Evolutionary conservation across 2,888 invertebrate species (phyloP), one percentile per base, ranked within the genome.

Genomic region (Brachypalpus laphriformis): DNA sequence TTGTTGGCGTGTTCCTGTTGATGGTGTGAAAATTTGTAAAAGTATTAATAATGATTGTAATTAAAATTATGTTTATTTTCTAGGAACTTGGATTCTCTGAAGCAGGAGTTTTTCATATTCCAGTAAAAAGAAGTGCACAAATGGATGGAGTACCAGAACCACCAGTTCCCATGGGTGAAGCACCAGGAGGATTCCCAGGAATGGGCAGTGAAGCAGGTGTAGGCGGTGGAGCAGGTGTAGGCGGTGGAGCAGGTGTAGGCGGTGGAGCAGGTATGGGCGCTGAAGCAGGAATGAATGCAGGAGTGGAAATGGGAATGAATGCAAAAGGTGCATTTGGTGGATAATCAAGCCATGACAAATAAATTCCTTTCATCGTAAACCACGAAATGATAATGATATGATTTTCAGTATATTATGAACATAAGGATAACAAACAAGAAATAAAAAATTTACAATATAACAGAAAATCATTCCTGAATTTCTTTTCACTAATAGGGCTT

Each of bases 1-100:
- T 81, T 18, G 7, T 81, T 1, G 76, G 68, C 1, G 45, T 81
- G 2, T 51, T 65, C 6, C n/a, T 82, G 14, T 8, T 82, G 3
- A 42, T 76, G 82, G 82, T 81, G 18, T 31, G 70, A 1, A 37
- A 49, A 51, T n/a, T 1, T 0, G 9, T 7, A 5, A n/a, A 20
- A 66, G 8, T 16, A n/a, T 18, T 8, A 34, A 20, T 11, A 14
- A 28, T 6, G 14, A 14, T n/a, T 45, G 22, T 16, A 9, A n/a
- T n/a, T n/a, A n/a, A n/a, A n/a, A n/a, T 16, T n/a, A 11, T 20
- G 59, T 51, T 22, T 6, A 42, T 49, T 9, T 72, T 37, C 11
- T n/a, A 59, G 80, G 61, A 66, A n/a, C 54, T 74, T 6, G 45
- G 45, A 0, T 8, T n/a, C 0, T 66, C 81, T 7, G 20, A 81